Evolutionary conservation across 2,888 invertebrate species (phyloP), one percentile per base, ranked within the genome.

Genomic region (Unio delphinus): DNA sequence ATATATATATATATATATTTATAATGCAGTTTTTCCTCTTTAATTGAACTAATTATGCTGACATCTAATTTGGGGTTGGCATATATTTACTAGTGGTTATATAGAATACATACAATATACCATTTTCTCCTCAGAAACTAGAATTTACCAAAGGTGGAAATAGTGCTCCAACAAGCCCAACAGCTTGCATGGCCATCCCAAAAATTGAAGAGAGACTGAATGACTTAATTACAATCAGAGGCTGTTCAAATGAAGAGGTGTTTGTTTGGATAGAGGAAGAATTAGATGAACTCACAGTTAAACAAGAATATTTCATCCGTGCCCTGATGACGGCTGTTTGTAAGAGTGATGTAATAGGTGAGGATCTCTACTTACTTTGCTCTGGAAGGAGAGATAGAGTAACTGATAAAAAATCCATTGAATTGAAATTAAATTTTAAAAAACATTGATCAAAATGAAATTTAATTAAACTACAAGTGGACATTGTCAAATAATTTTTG

Each of bases 261-360:
- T 88, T 91, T 82, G 92, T 92, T 86, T 94, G 93, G 92, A 93
- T 94, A 80, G 91, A 91, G 94, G 92, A 92, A 73, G 94, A 94
- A 87, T 92, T 95, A 57, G 93, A 93, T 56, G 92, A 76, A 90
- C 91, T 74, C 91, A 92, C 18, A 92, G 92, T 81, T 92, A 83
- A 84, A 69, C 76, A 94, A 70, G 93, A 93, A 74, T 92, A 92
- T 88, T 95, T 95, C 88, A 93, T 95, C 87, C 92, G 94, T 85
- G 92, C 93, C 69, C 91, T 95, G 80, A 94, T 94, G 83, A 94
- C 94, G 80, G 93, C 94, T 55, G 93, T 95, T 76, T 93, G 94
- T 87, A 93, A 93, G 86, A 92, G 93, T 89, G 93, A 94, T 18
- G 92, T 95, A 67, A 81, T 77, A 75, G 92, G 93, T 90, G 92